Evolutionary conservation across 2,113 vertebrate species (phyloP).

Genomic region (Oceanites oceanicus): DNA sequence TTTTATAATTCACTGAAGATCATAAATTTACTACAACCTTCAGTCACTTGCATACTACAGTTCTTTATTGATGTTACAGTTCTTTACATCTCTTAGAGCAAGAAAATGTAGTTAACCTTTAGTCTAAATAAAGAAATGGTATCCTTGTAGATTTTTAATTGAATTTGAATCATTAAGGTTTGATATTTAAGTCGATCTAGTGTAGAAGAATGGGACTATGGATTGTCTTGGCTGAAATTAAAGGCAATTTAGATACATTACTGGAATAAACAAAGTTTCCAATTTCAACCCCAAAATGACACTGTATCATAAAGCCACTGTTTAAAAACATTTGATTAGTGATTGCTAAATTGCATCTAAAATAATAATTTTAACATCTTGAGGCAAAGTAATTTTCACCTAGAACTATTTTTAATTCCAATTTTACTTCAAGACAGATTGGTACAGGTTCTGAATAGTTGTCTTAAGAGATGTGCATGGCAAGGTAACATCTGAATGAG

Average conservation of each 20-base stretch:
- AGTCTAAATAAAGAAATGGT: background rate
- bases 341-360: background rate
- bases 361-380: background rate
- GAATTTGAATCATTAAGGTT: background rate
- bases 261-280: background rate
- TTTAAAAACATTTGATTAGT: background rate
- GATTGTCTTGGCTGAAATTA: background rate
- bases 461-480: background rate
- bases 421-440: background rate
- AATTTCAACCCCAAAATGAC: background rate
- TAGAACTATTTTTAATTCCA: background rate
- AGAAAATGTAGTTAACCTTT: background rate
- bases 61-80: background rate
- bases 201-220: background rate
- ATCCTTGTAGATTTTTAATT: background rate
- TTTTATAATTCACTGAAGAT: background rate
- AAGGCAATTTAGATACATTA: background rate
- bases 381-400: background rate
- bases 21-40: background rate
- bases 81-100: background rate
- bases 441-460: background rate
- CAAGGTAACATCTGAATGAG: background rate
- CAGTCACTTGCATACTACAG: background rate
- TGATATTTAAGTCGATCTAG: background rate
- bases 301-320: background rate